Base-by-base conservation (phyloP, 2,797 vertebrate genomes). In the Protonibea diacanthus region DNA sequence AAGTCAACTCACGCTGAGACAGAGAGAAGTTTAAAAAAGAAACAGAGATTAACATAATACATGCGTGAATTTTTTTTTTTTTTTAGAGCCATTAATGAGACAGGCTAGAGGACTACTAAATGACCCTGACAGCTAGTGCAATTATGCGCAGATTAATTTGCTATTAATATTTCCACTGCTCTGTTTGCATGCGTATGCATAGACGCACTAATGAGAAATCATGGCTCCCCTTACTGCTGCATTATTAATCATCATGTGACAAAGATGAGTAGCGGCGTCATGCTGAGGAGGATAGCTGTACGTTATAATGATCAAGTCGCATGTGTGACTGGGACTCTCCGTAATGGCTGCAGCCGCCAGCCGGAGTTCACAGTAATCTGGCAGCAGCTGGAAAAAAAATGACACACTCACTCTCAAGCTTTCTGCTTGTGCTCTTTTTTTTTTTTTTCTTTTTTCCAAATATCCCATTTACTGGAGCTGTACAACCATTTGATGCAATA, bases 101-200 rank as follows among this genome's bases (percentile, higher is more conserved):
- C 73, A 69, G 87, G 81, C 83, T 78, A 64, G 77, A 78, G 84
- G 71, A 86, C 76, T 78, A 66, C 86, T 91, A 88, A 38, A 91
- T 89, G 88, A 89, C 84, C 82, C 86, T 59, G 57, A 79, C 85
- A 88, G 63, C 71, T 55, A 63, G 23, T 1, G 80, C 63, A 89
- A 92, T 92, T 91, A 87, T 62, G 83, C 70, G 71, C 76, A 89
- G 79, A 91, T 91, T 92, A 85, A 86, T 90, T 85, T 11, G 27
- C 77, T 69, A 85, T 89, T 84, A 83, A 81, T 76, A 81, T 80
- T 33, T 81, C 61, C 60, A 71, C 52, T 53, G 69, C 68, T 68
- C 78, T 72, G 85, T 89, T 87, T 82, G 82, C 75, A 84, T 76
- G 72, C 83, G 86, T 82, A 80, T 74, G 77, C 65, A 83, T 67